Conservation (phyloP, 2,797 vertebrate genomes). For the Zenarchopterus dispar region DNA sequence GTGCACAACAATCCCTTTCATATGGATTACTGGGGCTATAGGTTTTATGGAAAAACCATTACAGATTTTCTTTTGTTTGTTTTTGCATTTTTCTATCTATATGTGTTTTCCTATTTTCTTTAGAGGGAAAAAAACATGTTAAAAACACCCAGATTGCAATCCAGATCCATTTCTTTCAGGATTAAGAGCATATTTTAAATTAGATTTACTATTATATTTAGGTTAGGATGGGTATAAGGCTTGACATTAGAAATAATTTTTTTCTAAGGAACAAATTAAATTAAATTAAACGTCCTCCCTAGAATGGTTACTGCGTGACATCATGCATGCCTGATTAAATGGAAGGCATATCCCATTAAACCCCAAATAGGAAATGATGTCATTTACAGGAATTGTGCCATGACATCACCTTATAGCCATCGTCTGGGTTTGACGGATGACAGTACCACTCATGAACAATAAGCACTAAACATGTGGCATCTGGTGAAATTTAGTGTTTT, state of each 20-base stretch:
- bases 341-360: slow-evolving; percentile 39
- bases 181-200: not conserved
- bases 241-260: not conserved
- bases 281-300: slow-evolving; percentile 5
- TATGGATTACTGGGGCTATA: slow-evolving; percentile 52
- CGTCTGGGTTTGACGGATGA: slow-evolving; percentile 53
- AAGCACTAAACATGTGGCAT: not conserved
- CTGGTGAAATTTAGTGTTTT: too few species aligned
- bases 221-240: not conserved
- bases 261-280: not conserved
- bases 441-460: slow-evolving; percentile 32
- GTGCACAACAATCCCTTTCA: slow-evolving; percentile 42
- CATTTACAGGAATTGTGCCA: slow-evolving; percentile 57
- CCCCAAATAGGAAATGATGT: slow-evolving; percentile 61
- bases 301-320: not conserved
- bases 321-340: slow-evolving; percentile 55
- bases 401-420: slow-evolving; percentile 65
- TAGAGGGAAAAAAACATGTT: too few species aligned
- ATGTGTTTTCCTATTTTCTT: not conserved
- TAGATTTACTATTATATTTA: not conserved
- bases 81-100: not conserved
- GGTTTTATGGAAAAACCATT: slow-evolving; percentile 42
- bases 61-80: too few species aligned
- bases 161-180: too few species aligned
- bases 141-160: too few species aligned